Percentiles rank a stretch among this genome's conserved stretches.
phyloP scores from a whole-genome alignment of 2,113 vertebrate species.

The Platycercus adscitus region DNA sequence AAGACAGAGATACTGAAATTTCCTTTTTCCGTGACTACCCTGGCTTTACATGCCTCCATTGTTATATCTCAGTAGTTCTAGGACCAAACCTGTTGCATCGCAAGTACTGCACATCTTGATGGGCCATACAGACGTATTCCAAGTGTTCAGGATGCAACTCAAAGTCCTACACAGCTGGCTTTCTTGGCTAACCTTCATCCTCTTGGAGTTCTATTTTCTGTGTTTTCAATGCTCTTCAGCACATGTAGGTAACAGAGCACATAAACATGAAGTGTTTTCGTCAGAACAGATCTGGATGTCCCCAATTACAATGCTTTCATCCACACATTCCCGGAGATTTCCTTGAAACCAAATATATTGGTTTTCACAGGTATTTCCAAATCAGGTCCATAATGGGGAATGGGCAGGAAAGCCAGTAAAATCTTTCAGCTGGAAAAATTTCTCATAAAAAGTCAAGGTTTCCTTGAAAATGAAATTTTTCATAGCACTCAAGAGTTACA shows the following conservation, averaged over 20 bases:
- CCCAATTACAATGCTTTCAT: constrained; percentile 32
- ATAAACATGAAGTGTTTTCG: not conserved
- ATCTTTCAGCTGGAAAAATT: constrained; percentile 53
- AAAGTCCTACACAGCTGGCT: constrained; percentile 1
- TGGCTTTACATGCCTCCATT: not conserved
- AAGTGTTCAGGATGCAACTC: not conserved
- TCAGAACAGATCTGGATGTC: constrained; percentile 24
- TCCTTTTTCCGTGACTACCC: not conserved
- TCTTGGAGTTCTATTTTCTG: not conserved
- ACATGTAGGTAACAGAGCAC: not conserved
- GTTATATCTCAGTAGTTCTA: not conserved
- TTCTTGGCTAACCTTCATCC: constrained; percentile 10
- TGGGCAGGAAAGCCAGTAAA: constrained; percentile 41
- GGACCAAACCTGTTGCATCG: not conserved
- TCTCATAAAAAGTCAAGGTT: constrained; percentile 52
- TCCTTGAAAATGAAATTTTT: constrained; percentile 63
- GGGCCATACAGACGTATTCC: not conserved
- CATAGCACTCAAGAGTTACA: constrained; percentile 59
- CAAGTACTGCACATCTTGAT: not conserved
- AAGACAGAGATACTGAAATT: not conserved
- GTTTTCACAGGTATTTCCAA: constrained; percentile 56
- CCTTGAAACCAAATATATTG: constrained; percentile 6
- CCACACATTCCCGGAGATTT: not conserved
- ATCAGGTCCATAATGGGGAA: not conserved
- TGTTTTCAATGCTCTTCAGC: not conserved